Percentiles rank a stretch among this genome's conserved stretches.
phyloP scores from a whole-genome alignment of 2,888 invertebrate species.

The Caenorhabditis doughertyi region DNA sequence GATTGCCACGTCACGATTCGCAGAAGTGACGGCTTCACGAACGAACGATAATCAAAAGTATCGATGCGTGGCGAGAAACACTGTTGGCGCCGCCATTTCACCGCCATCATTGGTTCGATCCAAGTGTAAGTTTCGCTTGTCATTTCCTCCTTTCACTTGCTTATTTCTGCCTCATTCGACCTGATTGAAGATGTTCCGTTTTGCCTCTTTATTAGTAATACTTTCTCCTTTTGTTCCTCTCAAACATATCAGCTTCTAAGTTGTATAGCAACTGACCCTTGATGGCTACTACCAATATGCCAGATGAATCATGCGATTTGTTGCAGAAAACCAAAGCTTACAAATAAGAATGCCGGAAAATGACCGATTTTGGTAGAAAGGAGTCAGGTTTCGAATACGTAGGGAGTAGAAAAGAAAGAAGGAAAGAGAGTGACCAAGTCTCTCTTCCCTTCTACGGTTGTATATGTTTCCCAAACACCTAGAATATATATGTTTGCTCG shows the following conservation, averaged over 20 bases:
- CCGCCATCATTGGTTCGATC: constrained; percentile 42
- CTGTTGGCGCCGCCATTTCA: constrained; percentile 82
- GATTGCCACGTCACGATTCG: constrained; percentile 18
- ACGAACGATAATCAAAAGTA: constrained; percentile 78
- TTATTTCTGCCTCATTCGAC: constrained; percentile 35
- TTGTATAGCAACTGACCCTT: constrained; percentile 2
- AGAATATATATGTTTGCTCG: constrained; percentile 59
- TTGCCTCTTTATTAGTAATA: constrained; percentile 34
- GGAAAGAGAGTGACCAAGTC: constrained; percentile 37
- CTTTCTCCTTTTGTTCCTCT: constrained; percentile 2
- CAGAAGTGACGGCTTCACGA: constrained; percentile 44
- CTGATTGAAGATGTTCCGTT: constrained; percentile 3
- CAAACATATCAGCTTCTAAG: neutral
- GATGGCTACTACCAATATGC: neutral
- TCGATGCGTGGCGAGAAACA: constrained; percentile 84
- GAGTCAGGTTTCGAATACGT: constrained; percentile 49
- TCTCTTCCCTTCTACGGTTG: neutral
- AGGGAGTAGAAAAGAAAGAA: constrained; percentile 24
- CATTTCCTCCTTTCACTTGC: constrained; percentile 21
- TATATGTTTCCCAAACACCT: constrained; percentile 64
- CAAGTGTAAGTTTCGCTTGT: constrained; percentile 49
- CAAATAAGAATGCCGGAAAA: constrained; percentile 29
- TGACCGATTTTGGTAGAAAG: constrained; percentile 44
- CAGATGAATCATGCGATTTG: constrained; percentile 23
- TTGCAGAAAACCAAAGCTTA: constrained; percentile 24